These are phyloP conservation scores for Chlamydotis undulata DNA, from an alignment of 2,113 vertebrate genomes.

Conservation along the genomic window DNA sequence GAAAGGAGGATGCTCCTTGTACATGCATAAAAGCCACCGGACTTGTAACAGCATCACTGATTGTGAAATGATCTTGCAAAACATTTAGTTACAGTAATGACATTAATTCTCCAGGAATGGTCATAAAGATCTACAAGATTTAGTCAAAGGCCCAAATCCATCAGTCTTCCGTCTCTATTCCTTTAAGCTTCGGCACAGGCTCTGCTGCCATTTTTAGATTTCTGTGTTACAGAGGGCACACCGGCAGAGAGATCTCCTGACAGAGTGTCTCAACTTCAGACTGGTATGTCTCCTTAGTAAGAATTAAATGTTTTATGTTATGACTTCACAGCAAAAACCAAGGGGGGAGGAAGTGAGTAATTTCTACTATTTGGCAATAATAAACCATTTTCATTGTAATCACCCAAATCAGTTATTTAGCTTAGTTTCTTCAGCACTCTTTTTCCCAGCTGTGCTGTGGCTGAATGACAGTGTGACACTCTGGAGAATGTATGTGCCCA, in stretches of 20 bases:
- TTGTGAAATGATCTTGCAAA: not conserved
- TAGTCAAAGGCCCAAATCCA: not conserved
- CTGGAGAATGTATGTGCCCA: not conserved
- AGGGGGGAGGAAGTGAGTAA: not conserved
- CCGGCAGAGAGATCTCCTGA: fast-evolving
- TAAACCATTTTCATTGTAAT: not conserved
- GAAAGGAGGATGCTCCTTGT: not conserved
- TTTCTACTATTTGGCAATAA: not conserved
- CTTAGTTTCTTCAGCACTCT: not conserved
- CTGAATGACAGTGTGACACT: not conserved
- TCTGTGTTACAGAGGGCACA: not conserved
- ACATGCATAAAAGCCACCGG: not conserved
- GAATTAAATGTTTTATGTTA: not conserved
- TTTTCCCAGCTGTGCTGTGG: conserved; percentile 28
- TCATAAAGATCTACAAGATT: not conserved
- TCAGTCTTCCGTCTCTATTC: not conserved
- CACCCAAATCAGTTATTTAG: not conserved
- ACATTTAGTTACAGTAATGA: not conserved
- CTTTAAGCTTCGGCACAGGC: not conserved
- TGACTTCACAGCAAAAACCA: not conserved
- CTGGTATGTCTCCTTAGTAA: not conserved
- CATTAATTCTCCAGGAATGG: not conserved
- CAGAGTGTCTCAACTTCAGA: not conserved
- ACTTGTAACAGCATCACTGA: not conserved
- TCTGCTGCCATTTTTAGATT: not conserved